These are phyloP conservation scores for Stomatorhinus ivindoensis DNA, from an alignment of 2,113 vertebrate species.

Conservation along the genomic window DNA sequence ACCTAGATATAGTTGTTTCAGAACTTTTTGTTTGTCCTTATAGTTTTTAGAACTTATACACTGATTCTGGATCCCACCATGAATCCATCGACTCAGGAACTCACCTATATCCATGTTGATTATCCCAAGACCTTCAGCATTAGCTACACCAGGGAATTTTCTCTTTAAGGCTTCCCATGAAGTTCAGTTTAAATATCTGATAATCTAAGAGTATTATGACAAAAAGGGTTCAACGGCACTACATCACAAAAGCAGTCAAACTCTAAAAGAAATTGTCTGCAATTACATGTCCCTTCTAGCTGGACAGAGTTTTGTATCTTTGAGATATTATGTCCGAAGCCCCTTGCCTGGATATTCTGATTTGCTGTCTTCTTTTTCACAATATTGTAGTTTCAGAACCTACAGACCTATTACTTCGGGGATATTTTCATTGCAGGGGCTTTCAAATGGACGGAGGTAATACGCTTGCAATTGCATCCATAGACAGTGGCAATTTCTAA, in stretches of 20 bases:
- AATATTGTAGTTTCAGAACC: background rate
- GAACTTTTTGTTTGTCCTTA: slow-evolving; percentile 8
- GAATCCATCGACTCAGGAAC: background rate
- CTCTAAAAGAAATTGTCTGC: background rate
- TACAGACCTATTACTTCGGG: background rate
- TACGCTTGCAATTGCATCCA: background rate
- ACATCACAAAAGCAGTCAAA: background rate
- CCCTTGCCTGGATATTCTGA: background rate
- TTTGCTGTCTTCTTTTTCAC: background rate
- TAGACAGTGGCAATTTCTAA: background rate
- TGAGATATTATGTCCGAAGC: background rate
- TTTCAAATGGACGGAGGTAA: background rate
- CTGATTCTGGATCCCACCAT: background rate
- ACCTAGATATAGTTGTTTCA: background rate
- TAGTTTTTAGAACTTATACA: background rate
- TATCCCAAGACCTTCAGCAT: background rate
- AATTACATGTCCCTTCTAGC: background rate
- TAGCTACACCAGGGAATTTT: background rate
- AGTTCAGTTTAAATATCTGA: background rate
- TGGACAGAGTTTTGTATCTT: background rate
- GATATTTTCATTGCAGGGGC: background rate
- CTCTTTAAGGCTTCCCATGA: background rate
- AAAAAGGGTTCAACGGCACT: background rate
- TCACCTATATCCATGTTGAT: background rate
- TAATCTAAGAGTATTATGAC: background rate